Evolutionary conservation across 2,113 vertebrate genomes (phyloP).

Genomic region (Dermatemys mawii): DNA sequence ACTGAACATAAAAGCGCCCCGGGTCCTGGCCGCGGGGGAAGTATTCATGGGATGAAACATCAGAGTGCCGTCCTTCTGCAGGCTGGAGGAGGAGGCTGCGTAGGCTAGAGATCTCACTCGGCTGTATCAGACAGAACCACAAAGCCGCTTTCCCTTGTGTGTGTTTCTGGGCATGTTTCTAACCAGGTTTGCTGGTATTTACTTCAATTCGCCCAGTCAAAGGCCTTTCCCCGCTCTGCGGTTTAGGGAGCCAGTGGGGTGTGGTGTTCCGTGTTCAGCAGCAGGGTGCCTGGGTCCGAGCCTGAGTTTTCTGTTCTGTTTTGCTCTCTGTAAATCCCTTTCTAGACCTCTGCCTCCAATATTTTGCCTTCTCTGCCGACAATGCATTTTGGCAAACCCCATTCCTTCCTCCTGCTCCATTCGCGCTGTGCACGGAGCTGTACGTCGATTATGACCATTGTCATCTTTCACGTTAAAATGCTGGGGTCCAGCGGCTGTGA

Average conservation of each 20-base stretch:
- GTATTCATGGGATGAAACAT: not conserved
- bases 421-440: not conserved
- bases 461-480: not conserved
- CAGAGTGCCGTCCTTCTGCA: fast-evolving
- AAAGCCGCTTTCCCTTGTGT: not conserved
- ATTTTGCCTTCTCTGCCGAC: not conserved
- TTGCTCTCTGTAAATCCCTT: not conserved
- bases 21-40: not conserved
- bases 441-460: not conserved
- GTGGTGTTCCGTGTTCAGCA: not conserved
- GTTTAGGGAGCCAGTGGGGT: fast-evolving
- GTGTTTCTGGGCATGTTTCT: not conserved
- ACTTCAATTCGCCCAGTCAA: fast-evolving
- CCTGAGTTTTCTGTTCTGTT: not conserved
- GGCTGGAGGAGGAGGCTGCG: too few relatives aligned
- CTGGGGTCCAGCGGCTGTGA: not conserved
- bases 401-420: not conserved
- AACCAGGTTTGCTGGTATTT: not conserved
- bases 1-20: not conserved
- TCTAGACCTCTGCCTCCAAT: not conserved
- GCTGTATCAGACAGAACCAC: not conserved
- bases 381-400: not conserved
- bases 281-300: not conserved
- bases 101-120: not conserved
- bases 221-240: fast-evolving